These are phyloP conservation scores for Prionailurus bengalensis DNA, from an alignment of 2,113 vertebrate genomes.

Conservation along the genomic window DNA sequence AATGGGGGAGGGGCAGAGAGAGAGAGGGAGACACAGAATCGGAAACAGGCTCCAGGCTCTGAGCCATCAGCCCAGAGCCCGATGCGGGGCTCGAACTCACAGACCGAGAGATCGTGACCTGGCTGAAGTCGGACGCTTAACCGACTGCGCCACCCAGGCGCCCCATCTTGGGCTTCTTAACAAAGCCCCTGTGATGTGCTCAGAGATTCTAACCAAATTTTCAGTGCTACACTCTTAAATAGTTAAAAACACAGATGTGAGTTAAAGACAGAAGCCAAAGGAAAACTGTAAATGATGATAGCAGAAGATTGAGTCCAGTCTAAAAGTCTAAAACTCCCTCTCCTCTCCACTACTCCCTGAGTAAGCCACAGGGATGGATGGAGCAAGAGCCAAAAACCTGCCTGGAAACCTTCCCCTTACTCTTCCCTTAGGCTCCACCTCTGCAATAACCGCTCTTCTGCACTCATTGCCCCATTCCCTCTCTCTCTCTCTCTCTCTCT, in stretches of 20 bases:
- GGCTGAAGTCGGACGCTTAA: too few species aligned
- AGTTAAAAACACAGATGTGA: not conserved
- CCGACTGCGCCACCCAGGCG: too few species aligned
- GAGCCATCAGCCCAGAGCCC: too few species aligned
- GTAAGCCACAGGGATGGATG: too few species aligned
- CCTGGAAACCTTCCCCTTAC: not conserved
- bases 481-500: not conserved
- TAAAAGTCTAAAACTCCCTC: not conserved
- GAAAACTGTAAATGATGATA: not conserved
- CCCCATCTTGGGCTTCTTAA: not conserved
- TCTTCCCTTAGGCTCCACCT: not conserved
- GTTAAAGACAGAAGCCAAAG: slow-evolving; percentile 43
- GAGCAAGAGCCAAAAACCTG: not conserved
- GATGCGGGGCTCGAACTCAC: too few species aligned
- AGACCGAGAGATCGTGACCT: too few species aligned
- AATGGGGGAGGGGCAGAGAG: too few species aligned
- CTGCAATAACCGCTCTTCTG: not conserved
- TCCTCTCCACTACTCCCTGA: not conserved
- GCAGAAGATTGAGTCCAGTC: not conserved
- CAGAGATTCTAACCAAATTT: not conserved
- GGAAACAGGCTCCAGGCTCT: too few species aligned
- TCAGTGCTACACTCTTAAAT: not conserved
- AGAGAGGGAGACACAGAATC: too few species aligned
- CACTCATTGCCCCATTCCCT: not conserved
- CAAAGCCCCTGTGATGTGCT: not conserved